Conservation (phyloP, 2,797 vertebrate genomes). For the Sparidentex hasta region DNA sequence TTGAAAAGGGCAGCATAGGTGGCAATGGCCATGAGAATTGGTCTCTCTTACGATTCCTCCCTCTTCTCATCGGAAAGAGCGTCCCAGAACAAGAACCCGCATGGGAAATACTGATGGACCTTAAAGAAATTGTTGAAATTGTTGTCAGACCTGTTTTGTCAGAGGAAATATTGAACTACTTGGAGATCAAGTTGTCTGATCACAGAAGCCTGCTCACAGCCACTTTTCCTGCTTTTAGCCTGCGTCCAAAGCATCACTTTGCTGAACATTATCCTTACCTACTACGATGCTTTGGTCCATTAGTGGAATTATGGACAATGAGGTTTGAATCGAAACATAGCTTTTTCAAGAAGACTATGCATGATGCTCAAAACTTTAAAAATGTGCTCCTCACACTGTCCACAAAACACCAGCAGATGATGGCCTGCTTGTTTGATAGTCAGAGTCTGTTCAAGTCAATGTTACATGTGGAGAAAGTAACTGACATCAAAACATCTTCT, state of each 20-base stretch:
- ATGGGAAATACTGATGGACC: no score
- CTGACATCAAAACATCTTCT: constrained; percentile 7
- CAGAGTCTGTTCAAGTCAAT: constrained; percentile 20
- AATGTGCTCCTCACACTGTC: constrained; percentile 10
- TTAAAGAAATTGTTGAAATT: constrained; percentile 15
- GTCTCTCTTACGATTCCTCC: constrained; percentile 37
- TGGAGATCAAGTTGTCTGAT: constrained; percentile 29
- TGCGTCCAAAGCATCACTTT: constrained; percentile 27
- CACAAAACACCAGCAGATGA: constrained; percentile 21
- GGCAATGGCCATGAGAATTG: constrained; percentile 59
- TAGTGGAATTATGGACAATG: constrained; percentile 35
- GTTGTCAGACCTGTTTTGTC: constrained; percentile 13
- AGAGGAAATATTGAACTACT: constrained; percentile 12
- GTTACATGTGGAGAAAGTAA: constrained; percentile 28
- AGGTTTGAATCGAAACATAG: constrained; percentile 29
- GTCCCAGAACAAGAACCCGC: constrained; percentile 41
- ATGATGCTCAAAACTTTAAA: constrained; percentile 22
- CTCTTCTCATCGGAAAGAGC: constrained; percentile 34
- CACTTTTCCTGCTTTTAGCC: constrained; percentile 24
- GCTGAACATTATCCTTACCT: constrained; percentile 29
- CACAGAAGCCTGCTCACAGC: constrained; percentile 11
- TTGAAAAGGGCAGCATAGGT: constrained; percentile 27
- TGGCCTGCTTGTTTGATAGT: background rate
- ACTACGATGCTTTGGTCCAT: constrained; percentile 22
- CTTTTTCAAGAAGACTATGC: constrained; percentile 14